Base-by-base conservation (phyloP, 2,113 vertebrate species). In the Phyllostomus hastatus region DNA sequence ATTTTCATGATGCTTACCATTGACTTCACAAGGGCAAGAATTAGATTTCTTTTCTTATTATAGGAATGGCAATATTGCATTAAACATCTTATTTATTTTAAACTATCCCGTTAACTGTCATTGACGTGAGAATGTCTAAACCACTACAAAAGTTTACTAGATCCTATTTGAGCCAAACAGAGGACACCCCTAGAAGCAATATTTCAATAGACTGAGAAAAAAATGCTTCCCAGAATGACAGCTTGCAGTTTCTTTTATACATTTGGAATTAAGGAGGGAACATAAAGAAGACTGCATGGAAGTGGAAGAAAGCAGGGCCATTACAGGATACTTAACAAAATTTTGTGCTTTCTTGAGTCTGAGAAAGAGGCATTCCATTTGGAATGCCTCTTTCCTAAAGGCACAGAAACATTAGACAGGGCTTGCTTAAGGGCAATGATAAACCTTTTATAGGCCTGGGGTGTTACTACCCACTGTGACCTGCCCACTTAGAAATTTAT, bases 41-140 rank as follows among this genome's bases (percentile, higher is more conserved):
- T 83, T 87, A 72, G 59, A 92, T 95, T 95, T 70, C 5, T 75
- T 57, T 88, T 61, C 54, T 61, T 35, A 95, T 85, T 91, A 85
- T 31, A n/a, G 31, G 10, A 89, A 96, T 86, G 66, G 69, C 33
- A 72, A 52, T 11, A 76, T 70, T 78, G 66, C 7, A 67, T n/a
- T 93, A 78, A 93, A 70, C 22, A 93, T 43, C n/a, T 72, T 82
- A 91, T 61, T 83, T 92, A 59, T 76, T 83, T 88, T 28, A 31
- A 93, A 85, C 67, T 66, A 43, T 22, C 24, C 54, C 41, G 0
- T 84, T 75, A 95, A 69, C 82, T 48, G 7, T 75, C 43, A 8
- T 75, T 26, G 16, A 48, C 8, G 16, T 75, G 48, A 75, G 72
- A 48, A 48, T 46, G 38, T 48, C 28, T 41, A 75, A 48, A 48